Evolutionary conservation across 2,113 vertebrate genomes (phyloP).

Genomic region (Baryphthengus martii): DNA sequence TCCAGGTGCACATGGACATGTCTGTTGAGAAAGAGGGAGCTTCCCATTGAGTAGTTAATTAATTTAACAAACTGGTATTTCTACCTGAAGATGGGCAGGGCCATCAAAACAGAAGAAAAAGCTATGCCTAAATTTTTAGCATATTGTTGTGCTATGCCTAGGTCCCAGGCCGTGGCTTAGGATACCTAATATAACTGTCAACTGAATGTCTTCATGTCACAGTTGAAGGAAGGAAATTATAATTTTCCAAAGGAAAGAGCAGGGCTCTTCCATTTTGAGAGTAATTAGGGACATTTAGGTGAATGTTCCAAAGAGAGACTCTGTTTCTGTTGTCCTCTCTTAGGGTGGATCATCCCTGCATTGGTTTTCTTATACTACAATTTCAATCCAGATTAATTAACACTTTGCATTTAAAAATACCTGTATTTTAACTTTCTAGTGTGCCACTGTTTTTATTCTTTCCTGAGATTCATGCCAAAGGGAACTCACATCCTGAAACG

Average conservation of each 20-base stretch:
- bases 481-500: not conserved
- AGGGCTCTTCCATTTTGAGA: not conserved
- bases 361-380: not conserved
- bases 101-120: not conserved
- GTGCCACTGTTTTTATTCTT: not conserved
- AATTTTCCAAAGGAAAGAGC: not conserved
- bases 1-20: not conserved
- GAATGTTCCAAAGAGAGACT: not conserved
- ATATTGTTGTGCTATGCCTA: not conserved
- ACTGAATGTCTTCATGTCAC: not conserved
- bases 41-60: not conserved
- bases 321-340: not conserved
- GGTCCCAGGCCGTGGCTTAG: not conserved
- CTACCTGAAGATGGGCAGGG: not conserved
- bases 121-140: not conserved
- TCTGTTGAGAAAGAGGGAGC: not conserved
- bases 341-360: not conserved
- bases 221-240: not conserved
- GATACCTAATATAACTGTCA: not conserved
- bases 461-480: not conserved
- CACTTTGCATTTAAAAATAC: not conserved
- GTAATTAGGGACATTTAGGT: not conserved
- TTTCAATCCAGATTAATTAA: not conserved
- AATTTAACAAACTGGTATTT: not conserved
- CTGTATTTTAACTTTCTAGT: not conserved